Evolutionary conservation across 2,797 vertebrate species (phyloP), one percentile per base, ranked within the genome.

Genomic region (Myioborus miniatus): DNA sequence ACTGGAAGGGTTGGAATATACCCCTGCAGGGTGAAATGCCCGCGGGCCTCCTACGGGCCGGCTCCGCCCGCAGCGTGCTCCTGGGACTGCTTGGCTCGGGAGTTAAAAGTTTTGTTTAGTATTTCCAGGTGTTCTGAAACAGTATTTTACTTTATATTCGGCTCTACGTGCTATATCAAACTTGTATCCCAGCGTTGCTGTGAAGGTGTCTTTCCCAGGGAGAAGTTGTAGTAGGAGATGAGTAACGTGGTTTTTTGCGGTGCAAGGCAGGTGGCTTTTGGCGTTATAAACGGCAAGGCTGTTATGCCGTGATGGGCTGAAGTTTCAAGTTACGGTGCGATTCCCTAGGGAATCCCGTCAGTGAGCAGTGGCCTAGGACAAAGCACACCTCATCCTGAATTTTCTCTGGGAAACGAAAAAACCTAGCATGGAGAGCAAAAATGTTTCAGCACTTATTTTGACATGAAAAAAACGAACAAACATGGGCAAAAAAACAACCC

Each of bases 191-290:
- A 7, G 30, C 10, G 4, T 27, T 56, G 46, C 67, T 53, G 23
- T 19, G 74, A 49, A 69, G 46, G 53, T 55, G 47, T 32, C 39
- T 84, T 50, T 56, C 8, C 2, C 12, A 18, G 74, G 6, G 11
- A 55, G 56, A 69, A 56, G 16, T 0, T 36, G 58, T 1, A 63
- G 81, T 0, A 32, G 41, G 24, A 50, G 64, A 34, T 34, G 50
- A 43, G 56, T 41, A 77, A 37, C 3, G 11, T 2, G 23, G 1
- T 6, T 20, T 36, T 46, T 22, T 32, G 58, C 0, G 1, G n/a
- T 37, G 52, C 20, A 15, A 49, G 53, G 53, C 60, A 64, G 46
- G 60, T 80, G 90, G 63, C 43, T 76, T 85, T 59, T 46, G 67
- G 37, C 52, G 44, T 32, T 12, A 56, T 47, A 22, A 89, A 64